phyloP scores from a whole-genome alignment of 2,113 vertebrate species.

The Lepus europaeus region DNA sequence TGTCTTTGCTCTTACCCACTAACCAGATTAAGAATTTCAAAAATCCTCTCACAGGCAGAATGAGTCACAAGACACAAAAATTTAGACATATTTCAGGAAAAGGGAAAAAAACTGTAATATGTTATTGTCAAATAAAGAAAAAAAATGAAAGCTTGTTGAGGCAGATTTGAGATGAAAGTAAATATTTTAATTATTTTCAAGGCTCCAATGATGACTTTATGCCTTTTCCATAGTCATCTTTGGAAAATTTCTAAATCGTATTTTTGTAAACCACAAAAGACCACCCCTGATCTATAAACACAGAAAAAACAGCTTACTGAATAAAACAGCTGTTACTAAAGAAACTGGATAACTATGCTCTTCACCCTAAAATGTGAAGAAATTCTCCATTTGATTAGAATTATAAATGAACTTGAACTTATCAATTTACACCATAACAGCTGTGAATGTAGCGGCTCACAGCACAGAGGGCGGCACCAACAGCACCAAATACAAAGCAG shows the following conservation, averaged over 20 bases:
- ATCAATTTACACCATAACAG: not conserved
- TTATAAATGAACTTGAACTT: constrained; percentile 26
- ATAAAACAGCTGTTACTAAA: constrained; percentile 26
- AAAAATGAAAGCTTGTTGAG: not conserved
- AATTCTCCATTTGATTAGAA: not conserved
- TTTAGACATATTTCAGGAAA: not conserved
- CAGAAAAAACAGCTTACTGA: constrained; percentile 16
- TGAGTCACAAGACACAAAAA: constrained; percentile 45
- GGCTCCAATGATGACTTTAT: not conserved
- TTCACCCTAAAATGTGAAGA: constrained; percentile 4
- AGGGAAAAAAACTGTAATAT: not conserved
- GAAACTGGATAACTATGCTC: not conserved
- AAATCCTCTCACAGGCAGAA: not conserved
- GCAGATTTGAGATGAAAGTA: not conserved
- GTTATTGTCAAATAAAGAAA: constrained; percentile 43
- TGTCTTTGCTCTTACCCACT: not conserved
- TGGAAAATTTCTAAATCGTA: constrained; percentile 42
- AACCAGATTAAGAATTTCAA: constrained; percentile 51
- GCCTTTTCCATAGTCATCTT: not conserved
- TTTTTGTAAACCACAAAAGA: constrained; percentile 52
- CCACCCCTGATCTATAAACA: not conserved
- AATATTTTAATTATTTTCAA: constrained; percentile 49
- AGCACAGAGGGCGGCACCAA: not conserved
- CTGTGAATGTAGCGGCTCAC: not conserved
- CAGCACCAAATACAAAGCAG: not conserved